Percentiles rank a stretch among this genome's conserved stretches.
These are phyloP conservation scores for Megaceryle maxima DNA, from an alignment of 2,113 vertebrate species.

Conservation along the genomic window DNA sequence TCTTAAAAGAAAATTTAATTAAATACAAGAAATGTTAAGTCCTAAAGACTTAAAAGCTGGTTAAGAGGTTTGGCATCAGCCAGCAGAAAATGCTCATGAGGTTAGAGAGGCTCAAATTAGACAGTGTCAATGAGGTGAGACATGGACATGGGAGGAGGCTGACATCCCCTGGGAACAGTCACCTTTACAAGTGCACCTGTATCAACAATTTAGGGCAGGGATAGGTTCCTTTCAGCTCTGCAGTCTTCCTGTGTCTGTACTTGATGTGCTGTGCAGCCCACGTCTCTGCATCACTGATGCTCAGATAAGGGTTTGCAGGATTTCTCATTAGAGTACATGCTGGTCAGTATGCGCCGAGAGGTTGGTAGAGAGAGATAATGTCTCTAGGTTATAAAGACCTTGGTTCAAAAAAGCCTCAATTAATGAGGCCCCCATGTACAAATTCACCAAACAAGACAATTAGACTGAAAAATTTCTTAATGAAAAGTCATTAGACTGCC, in stretches of 20 bases:
- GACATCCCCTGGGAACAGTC: neutral
- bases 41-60: neutral
- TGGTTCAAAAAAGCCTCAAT: neutral
- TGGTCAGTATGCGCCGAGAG: neutral
- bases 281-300: accelerated
- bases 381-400: neutral
- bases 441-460: neutral
- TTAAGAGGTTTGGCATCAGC: neutral
- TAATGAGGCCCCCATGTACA: neutral
- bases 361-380: neutral
- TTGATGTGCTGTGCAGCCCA: too few species aligned
- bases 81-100: neutral
- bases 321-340: neutral
- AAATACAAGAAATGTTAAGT: neutral
- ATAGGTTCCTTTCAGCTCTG: neutral
- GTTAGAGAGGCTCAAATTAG: neutral
- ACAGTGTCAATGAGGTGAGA: neutral
- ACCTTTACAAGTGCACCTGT: accelerated
- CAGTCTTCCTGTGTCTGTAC: neutral
- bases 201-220: neutral
- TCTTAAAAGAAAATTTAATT: neutral
- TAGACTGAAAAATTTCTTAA: neutral
- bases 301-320: neutral
- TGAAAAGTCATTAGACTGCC: neutral
- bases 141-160: neutral